Percentiles rank a stretch among this genome's conserved stretches.
Evolutionary conservation across 2,113 vertebrate species (phyloP).

Genomic region (Oxygymnocypris stewartii): DNA sequence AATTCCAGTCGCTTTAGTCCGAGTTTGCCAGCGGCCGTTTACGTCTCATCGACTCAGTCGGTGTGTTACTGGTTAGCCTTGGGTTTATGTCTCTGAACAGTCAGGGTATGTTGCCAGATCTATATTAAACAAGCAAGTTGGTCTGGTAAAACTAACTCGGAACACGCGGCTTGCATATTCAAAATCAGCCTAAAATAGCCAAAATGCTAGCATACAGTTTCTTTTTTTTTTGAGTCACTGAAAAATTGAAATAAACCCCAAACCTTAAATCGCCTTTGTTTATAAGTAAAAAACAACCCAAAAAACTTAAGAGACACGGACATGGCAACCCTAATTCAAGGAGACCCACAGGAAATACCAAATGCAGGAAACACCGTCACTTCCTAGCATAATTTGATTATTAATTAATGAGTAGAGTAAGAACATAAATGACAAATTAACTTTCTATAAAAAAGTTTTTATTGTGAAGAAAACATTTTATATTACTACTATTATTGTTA

Average conservation of each 20-base stretch:
- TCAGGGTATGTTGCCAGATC: slow-evolving; percentile 26
- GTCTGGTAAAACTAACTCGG: background rate
- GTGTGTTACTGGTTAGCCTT: slow-evolving; percentile 68
- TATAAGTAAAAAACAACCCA: too few species aligned
- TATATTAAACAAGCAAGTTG: background rate
- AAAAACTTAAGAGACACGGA: background rate
- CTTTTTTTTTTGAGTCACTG: background rate
- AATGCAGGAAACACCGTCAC: slow-evolving; percentile 61
- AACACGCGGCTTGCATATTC: background rate
- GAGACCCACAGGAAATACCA: slow-evolving; percentile 74
- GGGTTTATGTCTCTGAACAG: slow-evolving; percentile 63
- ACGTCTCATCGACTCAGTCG: slow-evolving; percentile 51
- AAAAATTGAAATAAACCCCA: background rate
- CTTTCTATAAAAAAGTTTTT: background rate
- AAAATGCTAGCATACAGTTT: too few species aligned
- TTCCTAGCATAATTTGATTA: slow-evolving; percentile 54
- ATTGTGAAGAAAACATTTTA: background rate
- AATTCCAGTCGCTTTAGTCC: background rate
- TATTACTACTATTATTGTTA: too few species aligned
- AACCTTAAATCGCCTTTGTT: background rate
- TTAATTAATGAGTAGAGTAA: background rate
- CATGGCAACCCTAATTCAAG: slow-evolving; percentile 45
- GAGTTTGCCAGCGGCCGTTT: slow-evolving; percentile 26
- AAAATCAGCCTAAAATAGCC: background rate
- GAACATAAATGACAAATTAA: background rate